Base-by-base conservation (phyloP, 2,797 vertebrate genomes). In the Lateolabrax maculatus region DNA sequence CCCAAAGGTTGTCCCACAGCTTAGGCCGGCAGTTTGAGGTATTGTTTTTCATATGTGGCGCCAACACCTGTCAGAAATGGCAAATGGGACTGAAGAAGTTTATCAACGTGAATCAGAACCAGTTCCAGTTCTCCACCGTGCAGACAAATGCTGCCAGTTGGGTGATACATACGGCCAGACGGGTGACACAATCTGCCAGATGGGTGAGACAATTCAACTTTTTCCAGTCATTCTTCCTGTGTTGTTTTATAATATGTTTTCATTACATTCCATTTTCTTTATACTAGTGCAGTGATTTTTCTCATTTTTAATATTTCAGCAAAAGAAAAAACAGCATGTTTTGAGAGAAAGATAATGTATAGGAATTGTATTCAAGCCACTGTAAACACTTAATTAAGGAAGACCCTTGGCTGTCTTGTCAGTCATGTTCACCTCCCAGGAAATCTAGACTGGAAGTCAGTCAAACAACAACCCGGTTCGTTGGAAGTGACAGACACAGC, bases 31-130 rank as follows among this genome's bases (percentile, higher is more conserved):
- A 71, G 68, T 84, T 70, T 62, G 77, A 88, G 83, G 82, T 87
- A 84, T 89, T 91, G 86, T 87, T 89, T 87, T 89, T 89, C 73
- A 46, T 57, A 65, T 21, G 29, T 53, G 23, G 78, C 75, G 87
- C 75, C 85, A 84, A 88, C 92, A 92, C 87, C 90, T 93, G 92
- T 87, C 81, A 82, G 68, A 71, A 81, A 84, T 71, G 81, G 80
- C 65, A 83, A 87, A 74, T 27, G n/a, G 37, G 64, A 57, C 55
- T 1, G 27, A 44, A 44, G 49, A 79, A 73, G 75, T 82, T 83
- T 58, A 72, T 78, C 66, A 72, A 2, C 3, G n/a, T 52, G 79
- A 62, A 74, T 89, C 80, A 44, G 64, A 84, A 63, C 10, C 27
- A 0, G 69, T 70, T 83, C 15, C 84, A 84, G 72, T 67, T 61